Conservation (phyloP, 2,797 vertebrate species). For the Myiotriccus ornatus region DNA sequence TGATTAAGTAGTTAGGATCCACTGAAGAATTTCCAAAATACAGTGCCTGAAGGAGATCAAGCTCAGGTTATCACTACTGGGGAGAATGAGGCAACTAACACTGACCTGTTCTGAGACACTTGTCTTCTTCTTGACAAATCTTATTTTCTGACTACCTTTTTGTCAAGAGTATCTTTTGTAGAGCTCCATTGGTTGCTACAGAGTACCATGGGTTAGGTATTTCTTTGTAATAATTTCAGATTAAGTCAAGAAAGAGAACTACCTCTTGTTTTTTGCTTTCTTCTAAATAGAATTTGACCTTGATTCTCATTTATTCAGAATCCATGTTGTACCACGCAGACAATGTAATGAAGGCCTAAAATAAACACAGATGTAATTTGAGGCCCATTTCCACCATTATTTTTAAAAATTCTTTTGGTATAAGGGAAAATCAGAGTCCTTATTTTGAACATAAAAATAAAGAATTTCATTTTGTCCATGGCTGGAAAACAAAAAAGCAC, state of each 20-base stretch:
- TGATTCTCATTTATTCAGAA: neutral
- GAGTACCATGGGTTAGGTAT: neutral
- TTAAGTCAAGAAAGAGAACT: neutral
- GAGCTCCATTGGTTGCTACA: neutral
- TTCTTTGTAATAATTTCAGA: neutral
- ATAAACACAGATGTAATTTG: neutral
- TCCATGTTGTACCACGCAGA: neutral
- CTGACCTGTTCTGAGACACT: neutral
- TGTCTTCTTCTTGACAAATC: neutral
- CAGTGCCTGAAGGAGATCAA: neutral
- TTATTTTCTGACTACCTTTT: neutral
- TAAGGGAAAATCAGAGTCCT: neutral
- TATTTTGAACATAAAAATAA: neutral
- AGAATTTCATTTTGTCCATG: neutral
- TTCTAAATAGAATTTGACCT: neutral
- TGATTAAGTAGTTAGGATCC: neutral
- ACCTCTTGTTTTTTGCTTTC: neutral
- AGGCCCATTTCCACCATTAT: neutral
- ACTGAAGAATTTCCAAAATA: neutral
- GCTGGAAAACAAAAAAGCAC: neutral
- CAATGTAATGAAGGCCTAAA: neutral
- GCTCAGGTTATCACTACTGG: neutral
- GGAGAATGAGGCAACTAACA: neutral
- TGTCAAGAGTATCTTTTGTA: neutral
- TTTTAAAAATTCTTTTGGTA: neutral